Percentiles rank a stretch among this genome's conserved stretches.
Evolutionary conservation across 1,140 invertebrate genomes (phyloP).

Genomic region (Drosophila miranda): DNA sequence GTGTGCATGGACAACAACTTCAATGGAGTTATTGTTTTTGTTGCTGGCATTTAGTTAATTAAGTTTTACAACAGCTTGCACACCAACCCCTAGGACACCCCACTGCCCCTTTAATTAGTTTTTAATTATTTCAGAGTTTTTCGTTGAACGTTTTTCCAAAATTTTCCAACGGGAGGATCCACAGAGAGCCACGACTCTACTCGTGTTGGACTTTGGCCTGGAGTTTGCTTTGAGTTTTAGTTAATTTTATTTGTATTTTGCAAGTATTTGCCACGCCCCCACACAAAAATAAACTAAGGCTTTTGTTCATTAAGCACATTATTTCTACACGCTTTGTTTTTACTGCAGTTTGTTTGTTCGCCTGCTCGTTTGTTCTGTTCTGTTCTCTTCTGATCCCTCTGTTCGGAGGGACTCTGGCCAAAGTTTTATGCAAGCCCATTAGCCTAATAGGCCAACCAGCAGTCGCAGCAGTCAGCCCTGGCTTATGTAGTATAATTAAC

Average conservation of each 20-base stretch:
- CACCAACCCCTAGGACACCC: background rate
- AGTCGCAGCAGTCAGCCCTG: conserved; percentile 15
- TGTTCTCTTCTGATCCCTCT: too few species aligned
- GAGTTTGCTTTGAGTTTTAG: conserved; percentile 64
- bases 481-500: conserved; percentile 61
- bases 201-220: conserved; percentile 26
- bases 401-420: conserved; percentile 8
- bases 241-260: conserved; percentile 79
- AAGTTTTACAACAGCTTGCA: conserved; percentile 69
- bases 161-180: conserved; percentile 20
- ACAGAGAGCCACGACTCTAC: conserved; percentile 19
- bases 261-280: conserved; percentile 44
- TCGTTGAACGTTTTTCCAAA: conserved; percentile 49
- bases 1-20: conserved; percentile 45
- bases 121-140: conserved; percentile 72
- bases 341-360: conserved; percentile 65
- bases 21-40: conserved; percentile 56
- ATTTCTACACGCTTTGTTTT: conserved; percentile 72
- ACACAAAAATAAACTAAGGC: conserved; percentile 16
- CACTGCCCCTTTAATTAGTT: conserved; percentile 68
- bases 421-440: conserved; percentile 69
- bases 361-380: conserved; percentile 35
- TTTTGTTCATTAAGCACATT: conserved; percentile 71
- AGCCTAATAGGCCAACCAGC: conserved; percentile 60
- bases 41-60: conserved; percentile 72